Evolutionary conservation across 1,140 invertebrate species (phyloP).

Genomic region (Rhyacophila brunnea): DNA sequence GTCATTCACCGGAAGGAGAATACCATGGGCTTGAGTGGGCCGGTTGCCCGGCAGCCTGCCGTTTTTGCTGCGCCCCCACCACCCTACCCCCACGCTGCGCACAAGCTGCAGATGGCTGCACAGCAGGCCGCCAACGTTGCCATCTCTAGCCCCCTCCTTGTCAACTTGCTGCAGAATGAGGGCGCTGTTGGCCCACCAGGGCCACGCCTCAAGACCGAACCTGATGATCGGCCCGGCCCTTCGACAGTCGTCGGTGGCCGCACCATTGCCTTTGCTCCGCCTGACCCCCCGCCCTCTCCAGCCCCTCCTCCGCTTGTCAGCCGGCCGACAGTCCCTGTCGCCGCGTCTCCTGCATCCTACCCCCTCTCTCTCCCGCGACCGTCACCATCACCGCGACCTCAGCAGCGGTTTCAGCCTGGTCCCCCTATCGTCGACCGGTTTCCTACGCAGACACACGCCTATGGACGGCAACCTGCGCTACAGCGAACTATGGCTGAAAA

Average conservation of each 20-base stretch:
- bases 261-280: conserved; percentile 33
- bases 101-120: conserved; percentile 15
- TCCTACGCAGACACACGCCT: conserved; percentile 41
- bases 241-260: conserved; percentile 42
- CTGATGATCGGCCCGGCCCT: no score
- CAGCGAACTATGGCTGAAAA: conserved; percentile 44
- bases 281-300: conserved; percentile 24
- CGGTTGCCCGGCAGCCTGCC: conserved; percentile 2
- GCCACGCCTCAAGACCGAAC: conserved; percentile 53
- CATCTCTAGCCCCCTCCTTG: conserved; percentile 84
- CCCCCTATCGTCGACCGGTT: conserved; percentile 34
- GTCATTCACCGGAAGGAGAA: conserved; percentile 58
- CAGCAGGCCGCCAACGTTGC: conserved; percentile 54
- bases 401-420: conserved; percentile 9
- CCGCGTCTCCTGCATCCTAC: conserved; percentile 35
- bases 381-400: conserved; percentile 44
- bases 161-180: conserved; percentile 89
- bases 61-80: conserved; percentile 20
- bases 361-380: conserved; percentile 42
- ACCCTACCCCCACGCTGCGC: conserved; percentile 31
- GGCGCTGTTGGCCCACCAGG: conserved; percentile 42
- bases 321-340: conserved; percentile 28
- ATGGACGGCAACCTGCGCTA: conserved; percentile 35
- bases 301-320: conserved; percentile 30
- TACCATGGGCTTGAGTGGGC: conserved; percentile 25